Evolutionary conservation across 2,113 vertebrate genomes (phyloP).

Genomic region (Fregetta grallaria): DNA sequence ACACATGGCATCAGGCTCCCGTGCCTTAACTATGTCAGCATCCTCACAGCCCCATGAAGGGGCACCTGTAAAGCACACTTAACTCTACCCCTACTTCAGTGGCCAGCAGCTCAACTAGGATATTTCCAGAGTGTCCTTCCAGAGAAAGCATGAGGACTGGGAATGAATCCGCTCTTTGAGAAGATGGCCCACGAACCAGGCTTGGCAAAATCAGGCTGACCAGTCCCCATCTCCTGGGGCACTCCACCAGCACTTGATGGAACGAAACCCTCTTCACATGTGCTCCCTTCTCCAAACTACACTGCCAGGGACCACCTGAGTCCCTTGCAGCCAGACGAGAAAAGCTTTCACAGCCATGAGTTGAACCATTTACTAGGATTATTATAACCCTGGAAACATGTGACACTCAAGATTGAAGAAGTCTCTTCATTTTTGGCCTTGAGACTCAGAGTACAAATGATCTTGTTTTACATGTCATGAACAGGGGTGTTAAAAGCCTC

Average conservation of each 20-base stretch:
- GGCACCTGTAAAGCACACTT: fast-evolving
- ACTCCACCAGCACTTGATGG: background rate
- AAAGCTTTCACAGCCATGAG: background rate
- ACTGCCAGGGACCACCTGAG: background rate
- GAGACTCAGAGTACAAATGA: background rate
- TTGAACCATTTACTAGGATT: background rate
- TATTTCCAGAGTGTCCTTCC: background rate
- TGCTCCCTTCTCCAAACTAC: background rate
- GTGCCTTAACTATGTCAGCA: background rate
- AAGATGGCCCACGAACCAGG: background rate
- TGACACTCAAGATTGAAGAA: background rate
- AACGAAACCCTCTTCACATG: background rate
- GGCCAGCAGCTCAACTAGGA: background rate
- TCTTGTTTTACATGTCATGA: background rate
- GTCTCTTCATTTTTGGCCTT: background rate
- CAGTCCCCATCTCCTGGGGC: background rate
- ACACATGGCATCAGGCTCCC: fast-evolving
- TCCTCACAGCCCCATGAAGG: background rate
- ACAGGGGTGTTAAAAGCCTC: background rate
- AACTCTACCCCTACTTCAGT: background rate
- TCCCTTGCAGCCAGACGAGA: fast-evolving
- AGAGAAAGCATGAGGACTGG: background rate
- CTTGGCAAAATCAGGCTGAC: background rate
- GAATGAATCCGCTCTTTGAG: background rate
- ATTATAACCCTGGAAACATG: background rate